These are phyloP conservation scores for Pseudococcus longispinus DNA, from an alignment of 2,888 invertebrate genomes.

Conservation along the genomic window DNA sequence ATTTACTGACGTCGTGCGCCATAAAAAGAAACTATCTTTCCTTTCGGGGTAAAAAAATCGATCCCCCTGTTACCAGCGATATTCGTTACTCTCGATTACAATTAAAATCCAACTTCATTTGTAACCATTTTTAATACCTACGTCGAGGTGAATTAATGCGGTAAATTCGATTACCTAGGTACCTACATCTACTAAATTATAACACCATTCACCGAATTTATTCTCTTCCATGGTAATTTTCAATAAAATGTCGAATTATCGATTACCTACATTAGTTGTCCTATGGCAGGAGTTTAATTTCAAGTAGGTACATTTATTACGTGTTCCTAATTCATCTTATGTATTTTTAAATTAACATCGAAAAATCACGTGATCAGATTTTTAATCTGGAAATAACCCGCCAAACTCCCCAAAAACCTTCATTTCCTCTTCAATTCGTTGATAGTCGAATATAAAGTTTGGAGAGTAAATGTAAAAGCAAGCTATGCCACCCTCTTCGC, in stretches of 20 bases:
- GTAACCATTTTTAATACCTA: neutral
- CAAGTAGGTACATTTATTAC: neutral
- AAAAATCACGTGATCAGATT: conserved; percentile 21
- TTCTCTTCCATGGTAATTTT: neutral
- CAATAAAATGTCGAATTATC: neutral
- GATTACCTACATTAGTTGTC: neutral
- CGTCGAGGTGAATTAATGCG: neutral
- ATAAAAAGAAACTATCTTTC: conserved; percentile 13
- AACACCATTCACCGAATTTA: neutral
- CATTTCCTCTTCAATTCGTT: neutral
- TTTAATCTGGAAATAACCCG: neutral
- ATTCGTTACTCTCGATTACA: neutral
- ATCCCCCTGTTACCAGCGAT: neutral
- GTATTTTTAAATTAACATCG: conserved; percentile 15
- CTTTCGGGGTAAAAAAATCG: neutral
- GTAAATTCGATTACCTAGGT: neutral
- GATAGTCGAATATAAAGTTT: neutral
- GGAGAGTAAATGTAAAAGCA: neutral
- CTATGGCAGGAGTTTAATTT: neutral
- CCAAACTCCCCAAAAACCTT: neutral
- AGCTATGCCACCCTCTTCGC: neutral
- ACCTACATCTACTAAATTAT: neutral
- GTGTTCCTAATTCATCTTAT: neutral
- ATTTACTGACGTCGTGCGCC: conserved; percentile 36
- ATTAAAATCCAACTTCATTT: neutral